A percentile compares a stretch with the other conserved stretches of the same genome.
Conservation (phyloP, 1,140 invertebrate species). For the Orius insidiosus region DNA sequence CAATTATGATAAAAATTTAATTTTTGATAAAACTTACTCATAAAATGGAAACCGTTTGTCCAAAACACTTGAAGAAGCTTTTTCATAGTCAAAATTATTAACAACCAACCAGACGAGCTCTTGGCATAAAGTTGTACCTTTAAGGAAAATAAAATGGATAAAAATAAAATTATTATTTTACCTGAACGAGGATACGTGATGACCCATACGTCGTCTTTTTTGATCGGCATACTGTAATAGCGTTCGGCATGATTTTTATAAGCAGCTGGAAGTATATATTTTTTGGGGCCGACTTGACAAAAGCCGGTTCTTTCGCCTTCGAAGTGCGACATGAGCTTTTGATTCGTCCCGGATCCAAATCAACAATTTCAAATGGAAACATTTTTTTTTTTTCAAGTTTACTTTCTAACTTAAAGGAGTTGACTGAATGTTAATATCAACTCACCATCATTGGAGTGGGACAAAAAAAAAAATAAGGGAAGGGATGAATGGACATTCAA, state of each 20-base stretch:
- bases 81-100: constrained; percentile 26
- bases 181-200: constrained; percentile 61
- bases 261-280: constrained; percentile 48
- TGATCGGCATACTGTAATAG: constrained; percentile 44
- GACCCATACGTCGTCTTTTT: constrained; percentile 45
- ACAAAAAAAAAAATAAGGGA: too few relatives aligned
- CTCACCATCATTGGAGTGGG: too few relatives aligned
- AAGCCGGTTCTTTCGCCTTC: constrained; percentile 49
- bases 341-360: not conserved
- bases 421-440: too few relatives aligned
- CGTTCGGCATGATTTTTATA: constrained; percentile 40
- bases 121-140: constrained; percentile 29
- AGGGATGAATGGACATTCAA: too few relatives aligned
- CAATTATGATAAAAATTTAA: not conserved
- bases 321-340: not conserved
- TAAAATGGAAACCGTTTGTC: constrained; percentile 31
- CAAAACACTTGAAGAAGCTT: constrained; percentile 25
- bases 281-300: constrained; percentile 49
- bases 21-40: constrained; percentile 23
- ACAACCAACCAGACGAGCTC: constrained; percentile 26
- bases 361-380: not conserved
- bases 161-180: constrained; percentile 19
- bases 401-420: too few relatives aligned
- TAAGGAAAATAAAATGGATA: constrained; percentile 7
- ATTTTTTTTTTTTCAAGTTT: not conserved